Conservation (phyloP, 1,140 invertebrate species). For the Drosophila kurseongensis region DNA sequence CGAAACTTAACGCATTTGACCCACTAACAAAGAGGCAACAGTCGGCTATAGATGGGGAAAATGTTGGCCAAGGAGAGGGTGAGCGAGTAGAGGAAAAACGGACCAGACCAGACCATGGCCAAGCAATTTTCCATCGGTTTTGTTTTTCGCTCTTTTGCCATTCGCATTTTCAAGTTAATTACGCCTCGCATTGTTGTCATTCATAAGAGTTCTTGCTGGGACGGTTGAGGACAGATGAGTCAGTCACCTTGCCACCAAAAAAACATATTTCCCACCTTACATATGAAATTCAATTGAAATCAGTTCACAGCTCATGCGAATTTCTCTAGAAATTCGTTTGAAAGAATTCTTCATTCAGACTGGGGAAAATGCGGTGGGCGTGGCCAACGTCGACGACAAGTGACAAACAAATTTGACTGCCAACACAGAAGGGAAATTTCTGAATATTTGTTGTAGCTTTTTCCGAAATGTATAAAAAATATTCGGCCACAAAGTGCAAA, state of each 20-base stretch:
- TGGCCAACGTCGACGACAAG: conserved; percentile 49
- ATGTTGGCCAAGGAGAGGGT: conserved; percentile 32
- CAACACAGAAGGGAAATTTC: conserved; percentile 38
- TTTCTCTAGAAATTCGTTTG: conserved; percentile 59
- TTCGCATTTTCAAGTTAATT: conserved; percentile 72
- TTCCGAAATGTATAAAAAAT: conserved; percentile 25
- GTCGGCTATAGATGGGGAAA: conserved; percentile 17
- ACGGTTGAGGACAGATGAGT: conserved; percentile 39
- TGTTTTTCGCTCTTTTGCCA: conserved; percentile 35
- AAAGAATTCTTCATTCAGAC: conserved; percentile 55
- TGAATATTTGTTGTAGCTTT: conserved; percentile 14
- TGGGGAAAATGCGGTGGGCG: conserved; percentile 56
- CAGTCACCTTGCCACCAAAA: conserved; percentile 42
- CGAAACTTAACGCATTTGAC: conserved; percentile 77
- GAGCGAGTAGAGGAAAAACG: conserved; percentile 16
- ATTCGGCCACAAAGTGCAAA: conserved; percentile 71
- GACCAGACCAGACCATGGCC: conserved; percentile 40
- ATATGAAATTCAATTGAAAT: conserved; percentile 41
- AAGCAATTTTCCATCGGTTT: conserved; percentile 53
- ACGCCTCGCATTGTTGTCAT: conserved; percentile 72
- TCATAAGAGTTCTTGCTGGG: conserved; percentile 54
- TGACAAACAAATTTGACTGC: conserved; percentile 73
- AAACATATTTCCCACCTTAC: neutral
- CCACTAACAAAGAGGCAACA: conserved; percentile 55
- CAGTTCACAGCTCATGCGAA: conserved; percentile 54